Evolutionary conservation across 2,797 vertebrate genomes (phyloP).

Genomic region (Pristis pectinata): DNA sequence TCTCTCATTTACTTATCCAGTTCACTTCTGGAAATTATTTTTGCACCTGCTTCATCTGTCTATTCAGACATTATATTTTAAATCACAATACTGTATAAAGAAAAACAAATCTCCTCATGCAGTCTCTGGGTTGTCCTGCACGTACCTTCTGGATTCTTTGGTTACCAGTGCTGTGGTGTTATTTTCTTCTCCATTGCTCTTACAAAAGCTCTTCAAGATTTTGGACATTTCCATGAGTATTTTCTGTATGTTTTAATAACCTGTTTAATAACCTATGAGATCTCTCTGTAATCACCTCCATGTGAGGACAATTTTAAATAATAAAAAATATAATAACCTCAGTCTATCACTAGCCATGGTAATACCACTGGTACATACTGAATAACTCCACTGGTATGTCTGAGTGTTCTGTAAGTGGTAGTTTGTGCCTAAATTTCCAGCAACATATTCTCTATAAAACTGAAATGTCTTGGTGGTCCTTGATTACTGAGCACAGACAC

Average conservation of each 20-base stretch:
- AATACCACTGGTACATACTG: neutral
- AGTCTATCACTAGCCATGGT: neutral
- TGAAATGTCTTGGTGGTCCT: slow-evolving; percentile 58
- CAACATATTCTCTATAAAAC: slow-evolving; percentile 42
- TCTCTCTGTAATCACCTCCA: neutral
- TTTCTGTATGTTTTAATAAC: neutral
- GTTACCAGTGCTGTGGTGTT: neutral
- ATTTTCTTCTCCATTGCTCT: neutral
- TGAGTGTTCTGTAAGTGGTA: slow-evolving; percentile 5
- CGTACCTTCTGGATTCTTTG: neutral
- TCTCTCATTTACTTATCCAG: neutral
- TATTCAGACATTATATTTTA: neutral
- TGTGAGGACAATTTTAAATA: neutral
- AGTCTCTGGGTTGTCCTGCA: neutral
- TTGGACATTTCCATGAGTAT: neutral
- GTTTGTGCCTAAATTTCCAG: neutral
- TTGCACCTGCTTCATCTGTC: neutral
- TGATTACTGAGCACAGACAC: slow-evolving; percentile 58
- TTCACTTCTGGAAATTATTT: neutral
- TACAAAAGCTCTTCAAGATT: neutral
- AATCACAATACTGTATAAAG: neutral
- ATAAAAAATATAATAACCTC: neutral
- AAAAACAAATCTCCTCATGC: neutral
- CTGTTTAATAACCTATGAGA: neutral
- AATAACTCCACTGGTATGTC: neutral